Evolutionary conservation across 2,888 invertebrate genomes (phyloP).

Genomic region (Camptogramma bilineatum): DNA sequence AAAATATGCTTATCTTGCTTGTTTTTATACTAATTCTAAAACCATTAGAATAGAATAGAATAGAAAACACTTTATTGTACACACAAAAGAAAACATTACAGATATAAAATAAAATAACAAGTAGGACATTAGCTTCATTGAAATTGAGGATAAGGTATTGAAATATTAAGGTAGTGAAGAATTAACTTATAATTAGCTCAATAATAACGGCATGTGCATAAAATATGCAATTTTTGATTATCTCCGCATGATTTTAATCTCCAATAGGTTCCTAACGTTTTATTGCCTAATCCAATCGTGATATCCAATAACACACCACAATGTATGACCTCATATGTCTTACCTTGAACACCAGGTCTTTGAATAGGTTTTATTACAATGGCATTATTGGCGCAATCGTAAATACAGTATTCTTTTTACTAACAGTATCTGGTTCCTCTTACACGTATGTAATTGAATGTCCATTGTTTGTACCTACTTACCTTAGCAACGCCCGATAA

Average conservation of each 20-base stretch:
- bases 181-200: background rate
- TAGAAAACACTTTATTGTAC: no score
- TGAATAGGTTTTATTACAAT: slow-evolving; percentile 49
- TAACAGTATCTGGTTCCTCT: slow-evolving; percentile 39
- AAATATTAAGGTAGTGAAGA: no score
- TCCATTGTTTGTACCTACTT: slow-evolving; percentile 53
- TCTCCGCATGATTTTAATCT: slow-evolving; percentile 22
- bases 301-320: slow-evolving; percentile 33
- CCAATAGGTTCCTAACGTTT: slow-evolving; percentile 12
- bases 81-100: no score
- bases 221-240: slow-evolving; percentile 27
- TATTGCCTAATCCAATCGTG: slow-evolving; percentile 27
- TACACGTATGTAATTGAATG: slow-evolving; percentile 19
- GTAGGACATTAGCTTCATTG: no score
- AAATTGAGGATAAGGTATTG: no score
- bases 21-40: no score
- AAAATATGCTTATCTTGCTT: no score
- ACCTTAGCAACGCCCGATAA: slow-evolving; percentile 51
- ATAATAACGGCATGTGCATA: background rate
- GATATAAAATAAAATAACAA: no score
- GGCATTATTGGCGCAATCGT: slow-evolving; percentile 52
- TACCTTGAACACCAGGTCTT: slow-evolving; percentile 46
- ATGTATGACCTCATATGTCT: slow-evolving; percentile 36
- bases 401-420: slow-evolving; percentile 52
- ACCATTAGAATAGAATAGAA: no score